Evolutionary conservation across 2,113 vertebrate genomes (phyloP), one percentile per base, ranked within the genome.

Genomic region (Triplophysa tibetana): DNA sequence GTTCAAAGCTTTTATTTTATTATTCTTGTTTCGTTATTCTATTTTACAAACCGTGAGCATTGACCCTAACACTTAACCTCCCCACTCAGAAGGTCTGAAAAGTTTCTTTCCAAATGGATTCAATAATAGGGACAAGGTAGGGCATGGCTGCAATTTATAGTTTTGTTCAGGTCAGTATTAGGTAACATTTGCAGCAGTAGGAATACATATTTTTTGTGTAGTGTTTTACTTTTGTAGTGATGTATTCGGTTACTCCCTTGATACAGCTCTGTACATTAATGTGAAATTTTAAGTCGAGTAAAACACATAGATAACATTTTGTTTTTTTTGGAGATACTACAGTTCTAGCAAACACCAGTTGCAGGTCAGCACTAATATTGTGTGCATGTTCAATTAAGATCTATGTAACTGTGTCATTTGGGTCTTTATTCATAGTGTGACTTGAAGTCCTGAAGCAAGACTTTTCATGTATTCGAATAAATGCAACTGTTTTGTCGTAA

Each of bases 391-490:
- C 23, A 70, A 43, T 60, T 43, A 50, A 70, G 50, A 66, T 70
- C 33, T 45, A n/a, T 66, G 23, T 82, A 64, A 58, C 23, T 58
- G n/a, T 80, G 38, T 79, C 50, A 10, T 24, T 72, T 73, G 61
- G 61, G 70, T 23, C 73, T 69, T 69, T 63, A 26, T 50, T 64
- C 45, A 63, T 66, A 60, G 52, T 70, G 26, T 70, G 66, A 56
- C 50, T 23, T 64, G 8, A 77, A 13, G 66, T 67, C n/a, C n/a
- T 72, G 60, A 67, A 50, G 60, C 38, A 62, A 48, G 23, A 67
- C 23, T 12, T 67, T 80, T 70, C 80, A 83, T 77, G 82, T 81
- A 43, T 68, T 56, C 17, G 45, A 84, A 81, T 81, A 84, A 84
- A 84, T 75, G 24, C 62, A 13, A 66, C 74, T 77, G 58, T 70